Conservation (phyloP, 2,888 invertebrate species). For the Athalia circularis region DNA sequence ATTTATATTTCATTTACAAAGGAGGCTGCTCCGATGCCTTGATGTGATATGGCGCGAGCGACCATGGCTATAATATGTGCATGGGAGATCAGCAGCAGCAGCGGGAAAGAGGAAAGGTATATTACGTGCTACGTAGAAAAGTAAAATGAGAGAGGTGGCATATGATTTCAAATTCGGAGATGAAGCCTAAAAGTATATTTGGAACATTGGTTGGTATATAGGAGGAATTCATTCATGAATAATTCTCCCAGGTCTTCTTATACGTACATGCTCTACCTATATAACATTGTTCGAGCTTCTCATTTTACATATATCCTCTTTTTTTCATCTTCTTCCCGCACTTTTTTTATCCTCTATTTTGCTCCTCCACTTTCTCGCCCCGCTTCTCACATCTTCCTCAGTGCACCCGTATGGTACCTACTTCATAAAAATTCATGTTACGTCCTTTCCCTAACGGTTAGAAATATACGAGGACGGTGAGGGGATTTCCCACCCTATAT, state of each 20-base stretch:
- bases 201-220: background rate
- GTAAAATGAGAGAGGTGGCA: conserved; percentile 23
- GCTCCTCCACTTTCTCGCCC: conserved; percentile 47
- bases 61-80: background rate
- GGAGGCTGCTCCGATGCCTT: conserved; percentile 1
- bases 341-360: conserved; percentile 23
- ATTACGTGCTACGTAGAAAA: background rate
- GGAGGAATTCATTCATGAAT: conserved; percentile 62
- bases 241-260: conserved; percentile 58
- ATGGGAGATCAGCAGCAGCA: background rate
- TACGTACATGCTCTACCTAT: conserved; percentile 50
- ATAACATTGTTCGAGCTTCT: conserved; percentile 33
- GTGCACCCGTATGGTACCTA: conserved; percentile 14
- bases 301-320: conserved; percentile 14
- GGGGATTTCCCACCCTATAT: background rate
- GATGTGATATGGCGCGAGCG: conserved; percentile 15
- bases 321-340: conserved; percentile 36
- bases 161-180: conserved; percentile 37
- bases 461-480: background rate
- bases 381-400: conserved; percentile 21
- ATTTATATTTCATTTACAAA: conserved; percentile 39
- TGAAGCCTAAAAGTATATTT: conserved; percentile 39
- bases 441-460: conserved; percentile 38
- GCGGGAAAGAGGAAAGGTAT: conserved; percentile 6
- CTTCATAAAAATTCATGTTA: conserved; percentile 43